Base-by-base conservation (phyloP, 2,797 vertebrate species). In the Acanthurus lineatus region DNA sequence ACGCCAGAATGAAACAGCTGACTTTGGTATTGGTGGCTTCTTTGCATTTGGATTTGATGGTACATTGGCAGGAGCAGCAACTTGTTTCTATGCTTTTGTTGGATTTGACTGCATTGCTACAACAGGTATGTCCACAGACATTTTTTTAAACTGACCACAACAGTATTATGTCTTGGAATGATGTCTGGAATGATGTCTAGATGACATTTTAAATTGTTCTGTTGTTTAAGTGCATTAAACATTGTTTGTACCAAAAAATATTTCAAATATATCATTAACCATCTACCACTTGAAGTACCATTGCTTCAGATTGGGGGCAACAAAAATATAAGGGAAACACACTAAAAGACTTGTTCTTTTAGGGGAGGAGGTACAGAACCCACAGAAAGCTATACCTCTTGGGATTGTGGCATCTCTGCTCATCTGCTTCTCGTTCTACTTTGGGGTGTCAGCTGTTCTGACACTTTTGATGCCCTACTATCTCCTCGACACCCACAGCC, bases 381-480 rank as follows among this genome's bases (percentile, higher is more conserved):
- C 96, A 0, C 93, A 95, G 84, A 95, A 89, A 84, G 95, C 96
- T 1, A 94, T 97, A 54, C 96, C 96, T 10, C 3, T 93, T 16
- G 95, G 91, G 53, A 96, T 96, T 1, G 59, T 96, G 38, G 8
- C 85, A 0, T 96, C 96, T 10, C 87, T 97, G 66, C 81, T 96
- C 10, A 89, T 96, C 89, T 97, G 96, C 79, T 96, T 96, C 63
- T 28, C 96, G 72, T 91, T 83, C 0, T 97, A 96, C 80, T 96
- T 95, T 0, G 96, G 95, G 0, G 94, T 96, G 44, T 96, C 96
- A 0, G 95, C 96, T 0, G 72, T 95, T 16, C 94, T 97, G 44
- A 97, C 96, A 0, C 88, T 96, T 35, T 92, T 96, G 94, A 95
- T 96, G 94, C 96, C 96, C 0, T 96, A 96, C 88, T 94, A 95